Conservation (phyloP, 2,888 invertebrate species). For the Clitarchus hookeri region DNA sequence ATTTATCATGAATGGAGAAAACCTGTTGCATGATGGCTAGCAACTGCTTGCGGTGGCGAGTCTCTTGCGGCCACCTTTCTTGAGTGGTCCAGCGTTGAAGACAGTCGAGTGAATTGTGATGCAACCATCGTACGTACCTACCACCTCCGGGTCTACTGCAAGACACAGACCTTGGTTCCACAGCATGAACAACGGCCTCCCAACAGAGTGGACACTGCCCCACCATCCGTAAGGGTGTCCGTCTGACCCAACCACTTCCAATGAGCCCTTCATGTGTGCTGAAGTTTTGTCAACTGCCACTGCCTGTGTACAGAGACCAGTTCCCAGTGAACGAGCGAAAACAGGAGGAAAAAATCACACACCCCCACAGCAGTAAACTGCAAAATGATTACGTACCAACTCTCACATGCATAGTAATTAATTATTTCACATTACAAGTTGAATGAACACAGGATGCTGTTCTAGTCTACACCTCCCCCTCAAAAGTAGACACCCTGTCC, state of each 20-base stretch:
- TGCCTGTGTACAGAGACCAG: neutral
- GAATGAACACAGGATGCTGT: too few species aligned
- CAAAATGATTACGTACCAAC: too few species aligned
- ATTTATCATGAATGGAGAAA: neutral
- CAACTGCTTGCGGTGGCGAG: neutral
- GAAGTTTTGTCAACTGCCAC: neutral
- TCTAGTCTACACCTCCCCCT: too few species aligned
- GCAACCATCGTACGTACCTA: conserved; percentile 29
- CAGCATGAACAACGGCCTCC: conserved; percentile 24
- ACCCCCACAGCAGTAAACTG: too few species aligned
- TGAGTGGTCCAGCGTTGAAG: neutral
- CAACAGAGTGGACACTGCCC: conserved; percentile 31
- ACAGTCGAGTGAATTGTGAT: conserved; percentile 22
- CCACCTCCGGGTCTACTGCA: conserved; percentile 27
- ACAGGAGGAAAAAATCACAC: too few species aligned
- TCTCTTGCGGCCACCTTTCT: neutral
- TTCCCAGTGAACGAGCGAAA: too few species aligned
- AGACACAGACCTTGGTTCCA: conserved; percentile 36
- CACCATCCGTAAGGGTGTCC: conserved; percentile 37
- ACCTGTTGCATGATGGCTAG: neutral
- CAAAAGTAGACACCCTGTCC: too few species aligned
- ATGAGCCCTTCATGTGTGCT: conserved; percentile 21
- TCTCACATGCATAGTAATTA: too few species aligned
- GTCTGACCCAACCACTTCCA: conserved; percentile 36
- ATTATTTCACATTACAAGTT: too few species aligned